Evolutionary conservation across 2,113 vertebrate genomes (phyloP).

Genomic region (Leptocoma aspasia): DNA sequence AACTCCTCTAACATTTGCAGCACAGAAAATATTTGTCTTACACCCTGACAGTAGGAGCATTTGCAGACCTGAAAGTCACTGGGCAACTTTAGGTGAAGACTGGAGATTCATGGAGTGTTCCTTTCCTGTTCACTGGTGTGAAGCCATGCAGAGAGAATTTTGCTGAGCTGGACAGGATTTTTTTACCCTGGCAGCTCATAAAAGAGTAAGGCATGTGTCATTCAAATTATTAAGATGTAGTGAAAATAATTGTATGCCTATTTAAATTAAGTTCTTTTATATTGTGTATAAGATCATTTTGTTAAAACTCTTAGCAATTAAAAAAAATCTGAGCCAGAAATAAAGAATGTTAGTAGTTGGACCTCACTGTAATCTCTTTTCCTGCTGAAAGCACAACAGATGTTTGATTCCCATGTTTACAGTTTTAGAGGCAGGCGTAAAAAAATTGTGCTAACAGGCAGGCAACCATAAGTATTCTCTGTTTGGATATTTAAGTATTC

Average conservation of each 20-base stretch:
- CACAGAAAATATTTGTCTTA: background rate
- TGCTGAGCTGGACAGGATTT: background rate
- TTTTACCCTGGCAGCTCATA: constrained; percentile 24
- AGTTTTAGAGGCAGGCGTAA: background rate
- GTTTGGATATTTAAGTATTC: constrained; percentile 17
- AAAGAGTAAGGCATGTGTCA: constrained; percentile 18
- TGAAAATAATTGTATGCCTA: constrained; percentile 25
- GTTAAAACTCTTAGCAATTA: background rate
- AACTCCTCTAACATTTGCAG: background rate
- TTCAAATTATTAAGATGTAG: constrained; percentile 9
- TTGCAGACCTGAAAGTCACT: background rate
- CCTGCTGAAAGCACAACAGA: constrained; percentile 14
- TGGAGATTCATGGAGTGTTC: background rate
- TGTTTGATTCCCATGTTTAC: constrained; percentile 36
- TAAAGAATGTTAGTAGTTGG: background rate
- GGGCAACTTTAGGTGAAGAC: background rate
- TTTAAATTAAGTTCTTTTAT: constrained; percentile 15
- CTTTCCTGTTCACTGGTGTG: background rate
- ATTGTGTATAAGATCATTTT: background rate
- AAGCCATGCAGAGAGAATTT: background rate
- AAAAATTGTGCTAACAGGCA: constrained; percentile 8
- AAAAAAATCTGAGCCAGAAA: background rate
- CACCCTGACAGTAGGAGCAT: background rate
- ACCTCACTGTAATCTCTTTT: background rate
- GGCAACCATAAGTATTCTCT: background rate